Conservation (phyloP, 2,113 vertebrate genomes). For the Edolisoma coerulescens region DNA sequence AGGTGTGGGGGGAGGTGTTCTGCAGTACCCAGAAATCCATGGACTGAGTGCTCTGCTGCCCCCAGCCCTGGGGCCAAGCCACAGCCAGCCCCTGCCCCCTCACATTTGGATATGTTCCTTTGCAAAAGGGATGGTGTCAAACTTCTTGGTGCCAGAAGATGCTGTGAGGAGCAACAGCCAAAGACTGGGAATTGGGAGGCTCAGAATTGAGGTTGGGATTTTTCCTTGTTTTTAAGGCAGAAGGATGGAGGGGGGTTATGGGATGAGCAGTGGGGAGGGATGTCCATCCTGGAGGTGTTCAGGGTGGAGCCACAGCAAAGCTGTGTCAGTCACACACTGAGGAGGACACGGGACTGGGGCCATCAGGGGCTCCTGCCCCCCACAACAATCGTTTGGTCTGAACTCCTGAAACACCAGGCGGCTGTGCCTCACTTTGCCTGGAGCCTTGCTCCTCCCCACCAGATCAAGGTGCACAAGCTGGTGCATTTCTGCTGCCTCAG, state of each 20-base stretch:
- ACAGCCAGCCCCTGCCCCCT: not conserved
- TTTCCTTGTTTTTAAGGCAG: not conserved
- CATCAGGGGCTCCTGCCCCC: not conserved
- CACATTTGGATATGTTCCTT: not conserved
- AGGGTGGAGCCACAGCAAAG: not conserved
- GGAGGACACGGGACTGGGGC: not conserved
- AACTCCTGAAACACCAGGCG: not conserved
- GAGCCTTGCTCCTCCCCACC: not conserved
- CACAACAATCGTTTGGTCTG: not conserved
- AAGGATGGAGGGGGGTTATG: not conserved
- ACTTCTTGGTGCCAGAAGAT: not conserved
- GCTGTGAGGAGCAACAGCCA: not conserved
- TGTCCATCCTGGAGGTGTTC: not conserved
- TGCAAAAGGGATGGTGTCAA: not conserved
- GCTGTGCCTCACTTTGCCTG: not conserved
- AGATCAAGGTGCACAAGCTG: not conserved
- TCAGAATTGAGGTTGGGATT: not conserved
- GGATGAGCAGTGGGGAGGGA: not conserved
- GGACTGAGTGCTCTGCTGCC: rapidly evolving
- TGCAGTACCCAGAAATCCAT: not conserved
- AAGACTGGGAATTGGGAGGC: not conserved
- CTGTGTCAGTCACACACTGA: not conserved
- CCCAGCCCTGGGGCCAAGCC: too few relatives aligned
- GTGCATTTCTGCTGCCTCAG: not conserved
- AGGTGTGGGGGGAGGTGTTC: not conserved